Conservation (phyloP, 2,888 invertebrate genomes). For the Eristalis tenax region DNA sequence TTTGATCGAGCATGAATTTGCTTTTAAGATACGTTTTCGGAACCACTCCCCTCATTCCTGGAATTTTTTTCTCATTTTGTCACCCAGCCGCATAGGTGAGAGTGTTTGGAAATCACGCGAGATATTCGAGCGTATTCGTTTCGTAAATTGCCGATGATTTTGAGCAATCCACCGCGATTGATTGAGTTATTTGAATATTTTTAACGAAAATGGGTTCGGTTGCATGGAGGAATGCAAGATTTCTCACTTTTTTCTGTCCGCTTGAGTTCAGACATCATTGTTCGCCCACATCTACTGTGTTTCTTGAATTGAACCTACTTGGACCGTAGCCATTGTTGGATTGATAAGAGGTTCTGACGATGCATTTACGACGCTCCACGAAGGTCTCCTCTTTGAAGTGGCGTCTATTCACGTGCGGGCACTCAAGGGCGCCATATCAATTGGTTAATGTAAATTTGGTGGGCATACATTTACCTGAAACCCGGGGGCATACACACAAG, state of each 20-base stretch:
- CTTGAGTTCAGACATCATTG: neutral
- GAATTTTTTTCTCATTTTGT: neutral
- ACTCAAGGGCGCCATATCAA: neutral
- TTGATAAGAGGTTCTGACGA: neutral
- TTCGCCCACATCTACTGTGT: neutral
- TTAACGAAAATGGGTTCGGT: too few relatives aligned
- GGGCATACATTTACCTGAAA: neutral
- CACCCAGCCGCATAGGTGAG: neutral
- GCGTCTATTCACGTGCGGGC: neutral
- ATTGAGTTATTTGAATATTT: neutral
- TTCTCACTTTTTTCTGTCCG: too few relatives aligned
- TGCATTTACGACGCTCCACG: neutral
- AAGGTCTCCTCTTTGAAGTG: neutral
- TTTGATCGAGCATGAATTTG: conserved; percentile 1
- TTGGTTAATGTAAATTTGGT: neutral
- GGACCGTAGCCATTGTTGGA: too few relatives aligned
- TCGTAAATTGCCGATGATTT: neutral
- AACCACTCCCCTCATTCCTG: neutral
- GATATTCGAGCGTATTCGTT: neutral
- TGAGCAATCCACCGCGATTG: neutral
- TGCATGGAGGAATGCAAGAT: neutral
- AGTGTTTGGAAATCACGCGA: neutral
- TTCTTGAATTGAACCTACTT: neutral
- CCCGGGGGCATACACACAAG: neutral
- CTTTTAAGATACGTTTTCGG: neutral